Evolutionary conservation across 2,888 invertebrate genomes (phyloP), one percentile per base, ranked within the genome.

Genomic region (Acleris laterana): DNA sequence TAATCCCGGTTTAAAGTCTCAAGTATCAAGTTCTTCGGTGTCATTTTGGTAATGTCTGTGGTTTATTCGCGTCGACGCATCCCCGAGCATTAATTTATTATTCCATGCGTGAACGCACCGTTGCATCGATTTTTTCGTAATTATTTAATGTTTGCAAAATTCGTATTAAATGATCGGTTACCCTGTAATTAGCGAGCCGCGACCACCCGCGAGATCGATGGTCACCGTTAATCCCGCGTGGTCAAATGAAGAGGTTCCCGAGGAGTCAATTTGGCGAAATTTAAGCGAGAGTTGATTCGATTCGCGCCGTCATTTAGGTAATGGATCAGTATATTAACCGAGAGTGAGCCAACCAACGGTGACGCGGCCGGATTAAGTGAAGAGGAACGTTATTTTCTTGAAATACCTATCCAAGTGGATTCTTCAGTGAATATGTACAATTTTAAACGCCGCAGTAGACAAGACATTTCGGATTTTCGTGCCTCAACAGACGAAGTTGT

Each of bases 81-180:
- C 68, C 69, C 69, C 75, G 79, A 77, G 79, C 83, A 81, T 88
- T 84, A 83, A 88, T 87, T 87, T 86, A 87, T 89, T 88, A 88
- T 90, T 84, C 85, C 72, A 71, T 81, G 83, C 85, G 82, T 87
- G 86, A 88, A 87, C 83, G 88, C 85, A 81, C 82, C 85, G 85
- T 74, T 81, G 83, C 77, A 78, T 86, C 83, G 79, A 83, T 88
- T 82, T 84, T 78, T 84, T 85, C 82, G 80, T 85, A 88, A 87
- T 84, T 87, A 85, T 87, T 88, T 85, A 85, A 90, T 88, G 88
- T 90, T 91, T 88, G 88, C 84, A 79, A 91, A 90, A 88, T 89
- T 89, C 81, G 80, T 81, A 85, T 87, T 89, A 90, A 89, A 90
- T 85, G 87, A 85, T 88, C 85, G 85, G 83, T 81, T 81, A 85